A percentile compares a stretch with the other conserved stretches of the same genome.
Evolutionary conservation across 2,797 vertebrate genomes (phyloP).

Genomic region (Galaxias olidus): DNA sequence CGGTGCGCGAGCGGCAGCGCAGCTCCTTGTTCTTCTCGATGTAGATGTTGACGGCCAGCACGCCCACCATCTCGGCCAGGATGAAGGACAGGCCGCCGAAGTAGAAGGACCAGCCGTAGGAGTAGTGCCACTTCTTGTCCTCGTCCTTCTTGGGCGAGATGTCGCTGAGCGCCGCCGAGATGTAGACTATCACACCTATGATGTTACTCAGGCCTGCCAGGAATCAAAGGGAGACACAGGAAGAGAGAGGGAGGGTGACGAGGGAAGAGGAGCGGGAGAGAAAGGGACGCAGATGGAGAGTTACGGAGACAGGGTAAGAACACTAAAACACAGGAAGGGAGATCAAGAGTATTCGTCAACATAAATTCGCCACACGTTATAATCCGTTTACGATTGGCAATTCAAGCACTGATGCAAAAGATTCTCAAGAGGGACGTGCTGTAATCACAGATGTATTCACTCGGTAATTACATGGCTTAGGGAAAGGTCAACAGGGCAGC

Average conservation of each 20-base stretch:
- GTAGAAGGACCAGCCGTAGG: constrained; percentile 95
- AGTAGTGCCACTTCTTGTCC: constrained; percentile 93
- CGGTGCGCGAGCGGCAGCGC: constrained; percentile 86
- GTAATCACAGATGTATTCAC: too few species aligned
- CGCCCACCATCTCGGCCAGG: constrained; percentile 91
- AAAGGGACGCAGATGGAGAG: neutral
- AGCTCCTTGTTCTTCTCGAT: constrained; percentile 93
- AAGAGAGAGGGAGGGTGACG: neutral
- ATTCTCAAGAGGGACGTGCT: too few species aligned
- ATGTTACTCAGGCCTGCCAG: constrained; percentile 90
- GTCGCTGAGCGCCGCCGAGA: constrained; percentile 90
- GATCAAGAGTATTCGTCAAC: neutral
- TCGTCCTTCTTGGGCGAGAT: constrained; percentile 90
- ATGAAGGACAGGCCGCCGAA: constrained; percentile 93
- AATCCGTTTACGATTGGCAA: too few species aligned
- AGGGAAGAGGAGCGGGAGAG: neutral
- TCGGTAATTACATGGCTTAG: too few species aligned
- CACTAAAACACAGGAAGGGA: neutral
- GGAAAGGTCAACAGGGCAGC: too few species aligned
- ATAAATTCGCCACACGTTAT: too few species aligned
- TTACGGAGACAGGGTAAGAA: neutral
- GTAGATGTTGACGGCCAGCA: constrained; percentile 93
- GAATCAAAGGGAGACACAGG: constrained; percentile 27
- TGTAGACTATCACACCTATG: constrained; percentile 95
- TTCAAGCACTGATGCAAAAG: too few species aligned